Percentiles rank a stretch among this genome's conserved stretches.
Evolutionary conservation across 2,888 invertebrate species (phyloP).

Genomic region (Lasioglossum pauxillum): DNA sequence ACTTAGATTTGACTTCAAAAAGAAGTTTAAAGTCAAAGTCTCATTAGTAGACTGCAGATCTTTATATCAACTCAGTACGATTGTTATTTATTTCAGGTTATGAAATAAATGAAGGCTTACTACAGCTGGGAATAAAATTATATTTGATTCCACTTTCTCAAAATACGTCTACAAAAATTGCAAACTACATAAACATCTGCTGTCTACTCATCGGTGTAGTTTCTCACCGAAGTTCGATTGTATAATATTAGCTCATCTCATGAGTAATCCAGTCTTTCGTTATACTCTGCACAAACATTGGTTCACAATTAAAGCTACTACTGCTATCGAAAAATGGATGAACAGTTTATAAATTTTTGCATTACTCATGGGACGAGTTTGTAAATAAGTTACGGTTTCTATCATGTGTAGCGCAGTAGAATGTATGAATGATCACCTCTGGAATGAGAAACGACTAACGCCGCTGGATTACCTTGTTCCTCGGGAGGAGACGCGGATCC

Average conservation of each 20-base stretch:
- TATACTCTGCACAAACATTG: not conserved
- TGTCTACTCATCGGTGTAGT: not conserved
- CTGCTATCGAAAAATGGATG: not conserved
- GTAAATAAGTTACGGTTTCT: slow-evolving; percentile 30
- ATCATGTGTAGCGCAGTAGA: slow-evolving; percentile 43
- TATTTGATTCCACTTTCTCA: too few relatives aligned
- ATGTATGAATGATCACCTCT: slow-evolving; percentile 56
- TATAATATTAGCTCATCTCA: slow-evolving; percentile 12
- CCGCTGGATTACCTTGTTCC: slow-evolving; percentile 81
- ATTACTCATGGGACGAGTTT: not conserved
- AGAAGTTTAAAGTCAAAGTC: not conserved
- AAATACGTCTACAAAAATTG: too few relatives aligned
- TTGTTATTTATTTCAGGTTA: too few relatives aligned
- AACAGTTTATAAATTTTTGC: not conserved
- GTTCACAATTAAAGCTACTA: not conserved
- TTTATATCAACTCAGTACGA: too few relatives aligned
- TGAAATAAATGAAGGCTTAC: too few relatives aligned
- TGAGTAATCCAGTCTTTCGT: not conserved
- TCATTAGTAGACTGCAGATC: not conserved
- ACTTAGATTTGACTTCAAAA: not conserved
- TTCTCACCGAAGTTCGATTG: not conserved
- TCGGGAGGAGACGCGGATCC: slow-evolving; percentile 84
- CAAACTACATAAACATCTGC: too few relatives aligned
- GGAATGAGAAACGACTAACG: slow-evolving; percentile 47
- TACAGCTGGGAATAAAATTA: too few relatives aligned